Percentiles rank a stretch among this genome's conserved stretches.
phyloP scores from a whole-genome alignment of 2,888 invertebrate genomes.

The Drosophila lutescens region DNA sequence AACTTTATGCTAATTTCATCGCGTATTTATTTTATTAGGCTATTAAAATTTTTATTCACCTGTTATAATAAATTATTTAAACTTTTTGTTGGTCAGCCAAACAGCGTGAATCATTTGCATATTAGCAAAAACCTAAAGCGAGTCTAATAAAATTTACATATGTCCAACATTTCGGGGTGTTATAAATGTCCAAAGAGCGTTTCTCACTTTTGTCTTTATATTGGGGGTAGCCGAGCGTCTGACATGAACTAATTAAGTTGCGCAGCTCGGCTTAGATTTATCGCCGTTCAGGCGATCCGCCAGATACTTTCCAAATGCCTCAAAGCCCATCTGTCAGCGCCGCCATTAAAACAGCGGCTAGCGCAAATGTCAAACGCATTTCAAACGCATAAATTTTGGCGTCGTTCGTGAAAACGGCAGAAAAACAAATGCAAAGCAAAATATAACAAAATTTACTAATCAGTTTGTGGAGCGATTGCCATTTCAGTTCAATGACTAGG shows the following conservation, averaged over 20 bases:
- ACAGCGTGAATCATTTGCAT: constrained; percentile 52
- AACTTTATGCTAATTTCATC: constrained; percentile 36
- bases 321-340: constrained; percentile 41
- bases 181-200: constrained; percentile 61
- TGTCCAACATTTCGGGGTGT: constrained; percentile 40
- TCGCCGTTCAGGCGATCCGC: constrained; percentile 46
- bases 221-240: constrained; percentile 49
- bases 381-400: constrained; percentile 54
- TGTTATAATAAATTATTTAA: constrained; percentile 49
- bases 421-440: constrained; percentile 3
- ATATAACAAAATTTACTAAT: constrained; percentile 34
- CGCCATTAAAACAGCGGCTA: constrained; percentile 38
- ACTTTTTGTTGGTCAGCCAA: constrained; percentile 9
- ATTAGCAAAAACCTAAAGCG: constrained; percentile 28
- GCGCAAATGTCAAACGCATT: constrained; percentile 58
- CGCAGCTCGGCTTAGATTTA: constrained; percentile 63
- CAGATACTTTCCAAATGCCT: constrained; percentile 59
- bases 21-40: constrained; percentile 53
- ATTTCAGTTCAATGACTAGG: constrained; percentile 38
- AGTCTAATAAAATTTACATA: constrained; percentile 36
- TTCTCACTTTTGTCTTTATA: constrained; percentile 14
- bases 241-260: constrained; percentile 74
- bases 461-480: constrained; percentile 25
- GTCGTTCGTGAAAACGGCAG: constrained; percentile 5
- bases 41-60: constrained; percentile 35